A percentile compares a stretch with the other conserved stretches of the same genome.
These are phyloP conservation scores for Sitobion miscanthi DNA, from an alignment of 1,140 invertebrate genomes.

Conservation along the genomic window DNA sequence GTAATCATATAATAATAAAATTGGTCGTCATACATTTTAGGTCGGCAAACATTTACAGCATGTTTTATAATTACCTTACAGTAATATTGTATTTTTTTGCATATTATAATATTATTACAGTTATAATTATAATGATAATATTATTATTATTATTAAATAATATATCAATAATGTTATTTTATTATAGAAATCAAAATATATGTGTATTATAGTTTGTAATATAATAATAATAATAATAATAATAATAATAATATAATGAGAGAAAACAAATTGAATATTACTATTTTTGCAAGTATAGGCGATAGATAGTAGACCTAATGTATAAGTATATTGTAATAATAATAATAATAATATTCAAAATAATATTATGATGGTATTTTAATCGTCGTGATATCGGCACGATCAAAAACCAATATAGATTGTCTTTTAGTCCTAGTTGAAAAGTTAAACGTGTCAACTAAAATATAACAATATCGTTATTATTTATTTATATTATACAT, in stretches of 20 bases:
- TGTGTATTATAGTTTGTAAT: background rate
- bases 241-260: background rate
- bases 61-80: slow-evolving; percentile 2
- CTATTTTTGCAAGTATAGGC: background rate
- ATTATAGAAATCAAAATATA: background rate
- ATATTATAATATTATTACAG: background rate
- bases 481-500: background rate
- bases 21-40: slow-evolving; percentile 24
- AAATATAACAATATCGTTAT: background rate
- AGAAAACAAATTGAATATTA: background rate
- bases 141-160: background rate
- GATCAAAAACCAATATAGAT: background rate
- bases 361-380: background rate
- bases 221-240: background rate
- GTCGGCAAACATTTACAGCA: background rate
- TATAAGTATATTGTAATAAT: background rate
- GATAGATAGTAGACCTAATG: background rate
- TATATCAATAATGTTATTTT: background rate
- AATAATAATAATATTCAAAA: background rate
- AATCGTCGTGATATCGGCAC: background rate
- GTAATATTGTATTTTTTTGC: background rate
- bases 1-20: background rate
- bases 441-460: background rate
- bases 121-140: background rate
- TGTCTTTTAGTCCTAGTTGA: slow-evolving; percentile 24